phyloP scores from a whole-genome alignment of 2,113 vertebrate species.

The Ariopsis seemanni region DNA sequence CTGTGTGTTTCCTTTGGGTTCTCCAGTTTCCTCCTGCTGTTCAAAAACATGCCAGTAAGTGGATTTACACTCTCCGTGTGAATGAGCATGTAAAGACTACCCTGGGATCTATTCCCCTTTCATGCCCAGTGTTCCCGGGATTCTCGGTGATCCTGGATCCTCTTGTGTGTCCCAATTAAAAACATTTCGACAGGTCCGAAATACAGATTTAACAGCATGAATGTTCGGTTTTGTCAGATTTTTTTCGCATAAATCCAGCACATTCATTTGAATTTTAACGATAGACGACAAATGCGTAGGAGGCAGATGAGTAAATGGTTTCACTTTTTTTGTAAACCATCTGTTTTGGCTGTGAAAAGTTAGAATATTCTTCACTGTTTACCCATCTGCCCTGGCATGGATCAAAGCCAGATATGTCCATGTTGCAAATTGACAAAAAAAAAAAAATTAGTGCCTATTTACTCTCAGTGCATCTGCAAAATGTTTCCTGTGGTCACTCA shows the following conservation, averaged over 20 bases:
- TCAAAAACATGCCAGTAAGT: not conserved
- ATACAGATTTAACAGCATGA: not conserved
- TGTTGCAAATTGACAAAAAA: constrained; percentile 22
- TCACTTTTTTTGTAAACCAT: constrained; percentile 14
- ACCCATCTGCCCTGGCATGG: constrained; percentile 37
- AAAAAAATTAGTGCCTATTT: not conserved
- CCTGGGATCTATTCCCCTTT: not conserved
- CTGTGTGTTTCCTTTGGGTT: not conserved
- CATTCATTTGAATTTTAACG: not conserved
- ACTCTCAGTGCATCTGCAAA: constrained; percentile 33
- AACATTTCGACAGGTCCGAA: not conserved
- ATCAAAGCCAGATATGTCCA: constrained; percentile 28
- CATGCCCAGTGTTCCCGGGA: not conserved
- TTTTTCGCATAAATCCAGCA: not conserved
- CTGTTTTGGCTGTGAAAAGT: constrained; percentile 19
- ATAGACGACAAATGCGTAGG: not conserved
- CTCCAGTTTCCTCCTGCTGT: not conserved
- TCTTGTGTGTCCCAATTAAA: not conserved
- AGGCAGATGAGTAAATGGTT: not conserved
- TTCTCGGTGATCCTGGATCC: not conserved
- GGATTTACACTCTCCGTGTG: not conserved
- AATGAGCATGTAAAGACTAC: not conserved
- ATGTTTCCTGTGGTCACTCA: constrained; percentile 18
- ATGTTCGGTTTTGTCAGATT: not conserved
- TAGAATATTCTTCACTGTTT: constrained; percentile 15